Conservation (phyloP, 2,888 invertebrate species). For the Nowickia ferox region DNA sequence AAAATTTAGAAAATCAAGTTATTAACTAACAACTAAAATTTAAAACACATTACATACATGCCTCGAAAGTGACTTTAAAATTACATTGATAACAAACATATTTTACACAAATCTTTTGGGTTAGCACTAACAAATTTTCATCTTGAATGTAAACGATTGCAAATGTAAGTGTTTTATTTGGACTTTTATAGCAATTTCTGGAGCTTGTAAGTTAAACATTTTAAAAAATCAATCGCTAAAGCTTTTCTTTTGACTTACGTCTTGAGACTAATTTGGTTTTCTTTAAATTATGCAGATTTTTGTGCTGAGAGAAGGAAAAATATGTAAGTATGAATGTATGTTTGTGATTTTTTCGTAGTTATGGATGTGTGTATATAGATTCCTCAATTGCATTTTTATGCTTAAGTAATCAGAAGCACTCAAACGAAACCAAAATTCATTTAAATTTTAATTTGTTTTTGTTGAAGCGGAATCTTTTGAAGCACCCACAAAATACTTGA, state of each 20-base stretch:
- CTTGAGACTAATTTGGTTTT: conserved; percentile 50
- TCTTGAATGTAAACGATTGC: conserved; percentile 74
- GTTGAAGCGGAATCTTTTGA: conserved; percentile 33
- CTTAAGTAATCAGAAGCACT: conserved; percentile 64
- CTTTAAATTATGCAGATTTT: conserved; percentile 38
- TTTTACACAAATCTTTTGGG: conserved; percentile 76
- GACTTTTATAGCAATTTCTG: conserved; percentile 14
- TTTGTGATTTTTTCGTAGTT: neutral
- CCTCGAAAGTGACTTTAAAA: conserved; percentile 63
- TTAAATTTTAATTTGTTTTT: conserved; percentile 58
- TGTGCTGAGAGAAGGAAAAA: conserved; percentile 1
- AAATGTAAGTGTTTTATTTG: conserved; percentile 75
- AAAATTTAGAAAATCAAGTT: conserved; percentile 56
- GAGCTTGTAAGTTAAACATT: conserved; percentile 29
- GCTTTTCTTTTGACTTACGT: conserved; percentile 23
- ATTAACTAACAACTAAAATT: neutral
- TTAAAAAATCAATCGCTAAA: neutral
- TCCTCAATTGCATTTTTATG: conserved; percentile 67
- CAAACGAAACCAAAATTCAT: conserved; percentile 56
- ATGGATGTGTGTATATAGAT: conserved; percentile 2
- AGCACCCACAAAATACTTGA: conserved; percentile 36
- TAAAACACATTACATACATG: conserved; percentile 54
- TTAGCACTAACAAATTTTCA: conserved; percentile 70
- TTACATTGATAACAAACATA: conserved; percentile 74
- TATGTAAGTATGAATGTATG: no score